phyloP scores from a whole-genome alignment of 2,888 invertebrate species.

The Cylindroiulus punctatus region DNA sequence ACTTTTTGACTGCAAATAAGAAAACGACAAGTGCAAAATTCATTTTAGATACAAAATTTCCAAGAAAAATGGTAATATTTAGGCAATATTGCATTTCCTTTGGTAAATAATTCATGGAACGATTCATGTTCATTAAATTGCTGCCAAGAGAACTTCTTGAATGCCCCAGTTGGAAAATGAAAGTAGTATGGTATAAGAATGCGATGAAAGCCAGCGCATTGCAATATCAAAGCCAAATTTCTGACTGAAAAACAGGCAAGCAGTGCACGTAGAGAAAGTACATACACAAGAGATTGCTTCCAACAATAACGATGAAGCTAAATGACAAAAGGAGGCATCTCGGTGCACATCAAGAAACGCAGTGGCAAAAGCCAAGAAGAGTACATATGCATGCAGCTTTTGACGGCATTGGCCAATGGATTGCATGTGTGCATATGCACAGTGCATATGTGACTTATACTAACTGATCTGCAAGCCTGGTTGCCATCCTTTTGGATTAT shows the following conservation, averaged over 20 bases:
- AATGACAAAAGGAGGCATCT: conserved; percentile 21
- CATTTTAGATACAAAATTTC: no score
- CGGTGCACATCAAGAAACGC: background rate
- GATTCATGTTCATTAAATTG: background rate
- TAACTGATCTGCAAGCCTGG: no score
- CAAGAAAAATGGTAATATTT: no score
- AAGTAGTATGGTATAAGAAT: background rate
- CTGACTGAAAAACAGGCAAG: conserved; percentile 4
- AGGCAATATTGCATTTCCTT: no score
- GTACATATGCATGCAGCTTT: background rate
- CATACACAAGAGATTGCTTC: conserved; percentile 5
- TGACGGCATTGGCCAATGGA: background rate
- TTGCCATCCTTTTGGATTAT: no score
- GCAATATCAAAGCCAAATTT: conserved; percentile 6
- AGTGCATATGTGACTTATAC: no score
- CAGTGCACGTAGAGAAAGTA: background rate
- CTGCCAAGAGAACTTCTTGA: background rate
- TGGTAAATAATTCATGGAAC: no score
- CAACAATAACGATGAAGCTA: conserved; percentile 14
- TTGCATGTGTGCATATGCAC: background rate
- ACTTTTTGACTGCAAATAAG: no score
- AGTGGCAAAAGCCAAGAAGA: background rate
- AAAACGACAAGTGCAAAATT: no score
- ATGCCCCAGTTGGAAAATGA: conserved; percentile 14
- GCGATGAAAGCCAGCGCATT: background rate